Percentiles rank a stretch among this genome's conserved stretches.
Evolutionary conservation across 2,113 vertebrate genomes (phyloP).

Genomic region (Oplegnathus fasciatus): DNA sequence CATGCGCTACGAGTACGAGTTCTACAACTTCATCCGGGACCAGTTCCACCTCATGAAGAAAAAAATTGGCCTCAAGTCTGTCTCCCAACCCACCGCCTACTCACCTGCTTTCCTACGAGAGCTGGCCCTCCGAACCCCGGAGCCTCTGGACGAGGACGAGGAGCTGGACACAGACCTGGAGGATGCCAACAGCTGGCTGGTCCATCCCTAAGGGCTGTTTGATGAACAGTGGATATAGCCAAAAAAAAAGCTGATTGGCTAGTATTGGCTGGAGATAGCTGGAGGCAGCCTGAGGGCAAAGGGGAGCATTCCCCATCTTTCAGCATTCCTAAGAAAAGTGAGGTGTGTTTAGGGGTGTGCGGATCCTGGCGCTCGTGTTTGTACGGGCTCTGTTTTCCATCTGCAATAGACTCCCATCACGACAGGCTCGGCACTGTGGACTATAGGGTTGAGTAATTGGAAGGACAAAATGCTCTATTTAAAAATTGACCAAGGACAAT

Average conservation of each 20-base stretch:
- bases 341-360: constrained; percentile 55
- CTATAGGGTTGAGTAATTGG: constrained; percentile 46
- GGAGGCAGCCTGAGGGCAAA: constrained; percentile 53
- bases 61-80: constrained; percentile 95
- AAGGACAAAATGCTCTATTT: constrained; percentile 72
- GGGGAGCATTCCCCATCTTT: constrained; percentile 15
- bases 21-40: constrained; percentile 96
- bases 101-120: constrained; percentile 86
- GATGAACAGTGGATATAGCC: constrained; percentile 23
- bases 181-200: constrained; percentile 86
- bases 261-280: constrained; percentile 34
- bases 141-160: constrained; percentile 92
- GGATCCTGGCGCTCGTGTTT: constrained; percentile 65
- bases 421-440: constrained; percentile 56
- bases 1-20: constrained; percentile 97
- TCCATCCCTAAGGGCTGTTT: constrained; percentile 75
- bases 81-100: constrained; percentile 74
- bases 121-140: constrained; percentile 90
- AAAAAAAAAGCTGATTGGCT: constrained; percentile 23
- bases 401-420: constrained; percentile 44
- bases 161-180: constrained; percentile 89
- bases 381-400: constrained; percentile 55
- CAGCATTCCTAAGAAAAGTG: constrained; percentile 60
- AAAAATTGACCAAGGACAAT: constrained; percentile 60
- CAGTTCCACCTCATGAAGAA: constrained; percentile 96